These are phyloP conservation scores for Ormyrus nitidulus DNA, from an alignment of 2,888 invertebrate genomes.

Conservation along the genomic window DNA sequence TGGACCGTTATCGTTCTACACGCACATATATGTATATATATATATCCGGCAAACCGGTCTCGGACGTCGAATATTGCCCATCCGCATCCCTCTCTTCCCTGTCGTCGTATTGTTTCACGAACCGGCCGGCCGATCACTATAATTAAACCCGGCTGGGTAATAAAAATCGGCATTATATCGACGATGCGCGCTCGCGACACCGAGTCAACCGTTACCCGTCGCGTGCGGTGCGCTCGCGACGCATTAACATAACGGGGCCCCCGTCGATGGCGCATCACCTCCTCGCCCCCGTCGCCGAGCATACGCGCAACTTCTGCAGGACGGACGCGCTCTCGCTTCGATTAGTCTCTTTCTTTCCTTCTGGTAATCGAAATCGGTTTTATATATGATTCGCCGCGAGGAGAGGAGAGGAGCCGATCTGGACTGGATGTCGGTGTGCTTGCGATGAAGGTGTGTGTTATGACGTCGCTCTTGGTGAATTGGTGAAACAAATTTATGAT, in stretches of 20 bases:
- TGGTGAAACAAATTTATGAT: no score
- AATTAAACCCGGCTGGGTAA: constrained; percentile 29
- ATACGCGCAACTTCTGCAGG: not conserved
- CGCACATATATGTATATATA: no score
- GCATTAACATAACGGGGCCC: constrained; percentile 73
- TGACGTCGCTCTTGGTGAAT: no score
- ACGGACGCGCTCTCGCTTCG: not conserved
- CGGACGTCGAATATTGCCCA: not conserved
- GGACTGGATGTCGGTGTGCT: not conserved
- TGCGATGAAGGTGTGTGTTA: not conserved
- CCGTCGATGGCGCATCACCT: not conserved
- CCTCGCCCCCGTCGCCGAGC: not conserved
- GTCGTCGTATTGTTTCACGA: constrained; percentile 14
- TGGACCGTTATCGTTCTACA: constrained; percentile 40
- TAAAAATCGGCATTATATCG: constrained; percentile 37
- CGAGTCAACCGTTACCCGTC: constrained; percentile 72
- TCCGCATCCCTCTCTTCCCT: no score
- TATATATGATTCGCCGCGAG: not conserved
- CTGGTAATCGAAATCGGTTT: not conserved
- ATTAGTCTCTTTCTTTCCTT: not conserved
- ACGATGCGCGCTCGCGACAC: constrained; percentile 66
- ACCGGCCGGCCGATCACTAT: constrained; percentile 37
- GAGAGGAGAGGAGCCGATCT: not conserved
- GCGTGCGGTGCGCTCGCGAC: constrained; percentile 62
- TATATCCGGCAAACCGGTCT: not conserved